Percentiles rank a stretch among this genome's conserved stretches.
Evolutionary conservation across 1,140 invertebrate genomes (phyloP).

Genomic region (Chymomyza costata): DNA sequence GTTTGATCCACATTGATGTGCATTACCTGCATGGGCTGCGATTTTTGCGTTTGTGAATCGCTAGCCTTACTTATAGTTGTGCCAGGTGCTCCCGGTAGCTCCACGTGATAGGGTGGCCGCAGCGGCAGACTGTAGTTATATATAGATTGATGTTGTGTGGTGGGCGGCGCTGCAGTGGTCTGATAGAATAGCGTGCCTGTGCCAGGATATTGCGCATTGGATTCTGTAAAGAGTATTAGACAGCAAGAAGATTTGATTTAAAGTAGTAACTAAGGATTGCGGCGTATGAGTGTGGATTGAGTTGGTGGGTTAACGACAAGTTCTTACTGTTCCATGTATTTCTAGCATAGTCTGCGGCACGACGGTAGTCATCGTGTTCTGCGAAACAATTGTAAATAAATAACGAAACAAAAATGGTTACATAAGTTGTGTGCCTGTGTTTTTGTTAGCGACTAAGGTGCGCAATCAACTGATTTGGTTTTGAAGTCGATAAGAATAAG

Average conservation of each 20-base stretch:
- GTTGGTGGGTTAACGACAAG: conserved; percentile 29
- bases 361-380: conserved; percentile 86
- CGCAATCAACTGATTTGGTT: conserved; percentile 42
- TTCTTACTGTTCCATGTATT: conserved; percentile 89
- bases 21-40: conserved; percentile 62
- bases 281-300: conserved; percentile 25
- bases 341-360: conserved; percentile 83
- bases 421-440: conserved; percentile 63
- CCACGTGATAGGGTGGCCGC: conserved; percentile 59
- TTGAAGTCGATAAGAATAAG: too few species aligned
- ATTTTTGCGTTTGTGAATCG: conserved; percentile 46
- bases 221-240: conserved; percentile 43
- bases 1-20: conserved; percentile 71
- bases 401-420: conserved; percentile 68
- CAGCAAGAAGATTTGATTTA: background rate
- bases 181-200: conserved; percentile 70
- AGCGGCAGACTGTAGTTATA: conserved; percentile 59
- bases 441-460: conserved; percentile 48
- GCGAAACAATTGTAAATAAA: conserved; percentile 76
- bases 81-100: conserved; percentile 37
- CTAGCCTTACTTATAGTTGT: conserved; percentile 46
- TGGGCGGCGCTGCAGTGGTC: conserved; percentile 58
- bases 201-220: conserved; percentile 59
- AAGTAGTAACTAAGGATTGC: conserved; percentile 6
- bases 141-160: conserved; percentile 60